phyloP scores from a whole-genome alignment of 2,113 vertebrate species.

The Zosterops japonicus region DNA sequence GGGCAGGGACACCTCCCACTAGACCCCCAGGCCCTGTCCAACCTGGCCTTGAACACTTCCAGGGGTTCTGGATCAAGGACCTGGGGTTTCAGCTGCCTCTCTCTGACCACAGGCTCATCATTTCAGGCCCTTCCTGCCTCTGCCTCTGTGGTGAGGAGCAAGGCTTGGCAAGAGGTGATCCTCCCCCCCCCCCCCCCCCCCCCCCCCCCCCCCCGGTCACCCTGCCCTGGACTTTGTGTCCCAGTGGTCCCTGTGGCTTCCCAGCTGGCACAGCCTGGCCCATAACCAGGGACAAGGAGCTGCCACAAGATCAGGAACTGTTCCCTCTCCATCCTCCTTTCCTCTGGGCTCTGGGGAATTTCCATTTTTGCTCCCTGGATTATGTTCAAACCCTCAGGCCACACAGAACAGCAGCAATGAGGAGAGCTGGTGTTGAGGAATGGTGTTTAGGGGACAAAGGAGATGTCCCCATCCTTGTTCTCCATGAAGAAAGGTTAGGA shows the following conservation, averaged over 20 bases:
- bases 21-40: background rate
- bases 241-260: background rate
- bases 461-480: background rate
- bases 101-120: background rate
- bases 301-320: background rate
- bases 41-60: background rate
- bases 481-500: background rate
- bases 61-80: background rate
- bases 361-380: background rate
- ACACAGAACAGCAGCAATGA: background rate
- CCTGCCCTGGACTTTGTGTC: background rate
- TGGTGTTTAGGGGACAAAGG: background rate
- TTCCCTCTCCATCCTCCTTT: background rate
- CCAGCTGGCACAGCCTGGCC: background rate
- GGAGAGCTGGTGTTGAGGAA: background rate
- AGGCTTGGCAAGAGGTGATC: background rate
- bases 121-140: background rate
- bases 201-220: background rate
- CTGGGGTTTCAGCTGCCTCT: background rate
- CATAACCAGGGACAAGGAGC: background rate
- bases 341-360: background rate
- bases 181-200: too few species aligned
- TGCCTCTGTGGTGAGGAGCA: background rate
- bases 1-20: background rate
- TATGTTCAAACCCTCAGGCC: background rate